Percentiles rank a stretch among this genome's conserved stretches.
Evolutionary conservation across 2,888 invertebrate species (phyloP).

Genomic region (Sphaerophoria rueppellii): DNA sequence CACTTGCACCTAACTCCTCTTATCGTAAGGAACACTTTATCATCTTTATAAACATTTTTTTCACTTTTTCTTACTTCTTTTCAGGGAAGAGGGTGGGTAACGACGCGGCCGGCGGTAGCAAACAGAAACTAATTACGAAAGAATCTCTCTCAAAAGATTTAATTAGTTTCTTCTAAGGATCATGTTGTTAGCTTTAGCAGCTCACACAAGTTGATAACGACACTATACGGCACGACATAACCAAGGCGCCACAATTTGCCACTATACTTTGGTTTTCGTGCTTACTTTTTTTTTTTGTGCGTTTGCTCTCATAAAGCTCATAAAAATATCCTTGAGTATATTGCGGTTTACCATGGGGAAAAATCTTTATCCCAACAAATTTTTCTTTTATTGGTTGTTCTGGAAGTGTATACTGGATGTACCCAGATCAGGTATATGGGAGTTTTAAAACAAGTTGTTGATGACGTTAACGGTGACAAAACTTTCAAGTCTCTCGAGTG

Average conservation of each 20-base stretch:
- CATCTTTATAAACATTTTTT: neutral
- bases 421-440: conserved; percentile 57
- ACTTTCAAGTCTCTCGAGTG: conserved; percentile 47
- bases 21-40: neutral
- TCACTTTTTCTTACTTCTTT: neutral
- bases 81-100: no score
- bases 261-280: conserved; percentile 39
- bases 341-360: conserved; percentile 59
- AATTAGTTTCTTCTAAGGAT: conserved; percentile 73
- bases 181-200: conserved; percentile 71
- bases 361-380: conserved; percentile 23
- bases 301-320: neutral
- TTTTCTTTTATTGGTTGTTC: neutral
- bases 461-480: conserved; percentile 66
- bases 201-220: conserved; percentile 66
- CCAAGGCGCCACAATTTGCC: conserved; percentile 56
- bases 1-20: neutral
- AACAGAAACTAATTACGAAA: conserved; percentile 74
- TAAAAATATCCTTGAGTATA: conserved; percentile 58
- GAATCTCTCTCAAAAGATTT: conserved; percentile 74
- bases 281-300: neutral
- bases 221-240: conserved; percentile 14
- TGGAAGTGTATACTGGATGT: neutral
- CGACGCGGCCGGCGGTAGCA: conserved; percentile 33
- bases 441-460: conserved; percentile 63